Percentiles rank a stretch among this genome's conserved stretches.
Evolutionary conservation across 2,888 invertebrate species (phyloP).

Genomic region (Scelioninae gen. 2): DNA sequence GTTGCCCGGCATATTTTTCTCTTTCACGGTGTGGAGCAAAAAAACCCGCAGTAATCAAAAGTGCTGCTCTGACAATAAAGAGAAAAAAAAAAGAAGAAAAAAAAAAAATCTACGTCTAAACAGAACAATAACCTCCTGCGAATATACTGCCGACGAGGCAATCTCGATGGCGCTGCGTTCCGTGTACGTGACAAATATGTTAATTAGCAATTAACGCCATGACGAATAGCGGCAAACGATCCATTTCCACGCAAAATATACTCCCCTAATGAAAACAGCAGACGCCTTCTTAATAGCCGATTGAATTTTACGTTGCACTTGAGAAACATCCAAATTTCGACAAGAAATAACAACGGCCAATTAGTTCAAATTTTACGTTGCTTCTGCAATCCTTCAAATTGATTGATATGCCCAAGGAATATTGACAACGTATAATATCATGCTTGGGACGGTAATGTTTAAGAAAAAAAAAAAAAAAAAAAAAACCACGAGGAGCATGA

Average conservation of each 20-base stretch:
- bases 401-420: no score
- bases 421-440: no score
- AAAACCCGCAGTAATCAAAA: neutral
- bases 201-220: slow-evolving; percentile 35
- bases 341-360: slow-evolving; percentile 12
- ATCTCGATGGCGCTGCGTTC: neutral
- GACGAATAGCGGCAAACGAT: slow-evolving; percentile 35
- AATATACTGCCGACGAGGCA: slow-evolving; percentile 1
- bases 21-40: no score
- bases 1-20: no score
- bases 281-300: neutral
- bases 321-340: slow-evolving; percentile 10
- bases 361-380: slow-evolving; percentile 4
- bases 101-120: slow-evolving; percentile 7
- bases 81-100: no score
- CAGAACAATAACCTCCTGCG: slow-evolving; percentile 1
- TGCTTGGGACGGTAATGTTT: no score
- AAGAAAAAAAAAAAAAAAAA: no score
- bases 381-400: no score
- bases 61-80: neutral
- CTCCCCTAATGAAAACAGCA: slow-evolving; percentile 36
- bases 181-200: slow-evolving; percentile 29
- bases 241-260: slow-evolving; percentile 19
- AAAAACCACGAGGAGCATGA: no score
- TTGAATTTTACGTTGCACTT: slow-evolving; percentile 23